Base-by-base conservation (phyloP, 2,113 vertebrate species). In the Tetrax tetrax region DNA sequence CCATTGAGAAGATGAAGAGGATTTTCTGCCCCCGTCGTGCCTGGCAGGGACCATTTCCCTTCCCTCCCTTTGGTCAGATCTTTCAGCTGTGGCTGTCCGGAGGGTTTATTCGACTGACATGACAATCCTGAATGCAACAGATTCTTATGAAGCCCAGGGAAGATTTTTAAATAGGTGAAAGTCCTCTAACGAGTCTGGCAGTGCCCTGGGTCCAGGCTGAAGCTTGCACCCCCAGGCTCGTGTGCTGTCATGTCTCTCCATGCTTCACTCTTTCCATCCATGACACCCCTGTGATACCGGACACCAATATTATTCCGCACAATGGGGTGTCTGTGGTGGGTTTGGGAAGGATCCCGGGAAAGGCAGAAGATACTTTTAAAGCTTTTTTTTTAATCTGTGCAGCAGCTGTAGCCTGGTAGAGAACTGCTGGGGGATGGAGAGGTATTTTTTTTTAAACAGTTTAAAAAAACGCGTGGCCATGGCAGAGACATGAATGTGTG, bases 391-490 rank as follows among this genome's bases (percentile, higher is more conserved):
- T 48, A 8, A 60, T 27, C 71, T 6, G 8, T 25, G 64, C 20
- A 38, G 78, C 14, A 21, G 43, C 59, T 2, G 1, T 27, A 75
- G 54, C 45, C 31, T n/a, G 33, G 4, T 23, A 24, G 65, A 61
- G 27, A 7, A 3, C 18, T 43, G 53, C 78, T 33, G 12, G n/a
- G 9, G 16, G 7, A 9, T 11, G 24, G 35, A 38, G 1, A 12
- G 35, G 41, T 12, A 3, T 61, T 12, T 51, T 12, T 51, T 33
- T 74, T 18, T 17, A 37, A 78, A 13, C 33, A 33, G 47, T n/a
- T 59, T n/a, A n/a, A n/a, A n/a, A n/a, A n/a, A n/a, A 18, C 5
- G 1, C 18, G 0, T 0, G 41, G 75, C 66, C 15, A 0, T 1
- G 59, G 45, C 59, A 72, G 57, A 27, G 60, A 24, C 10, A 12